phyloP scores from a whole-genome alignment of 2,797 vertebrate genomes.

The Botia kubotai region DNA sequence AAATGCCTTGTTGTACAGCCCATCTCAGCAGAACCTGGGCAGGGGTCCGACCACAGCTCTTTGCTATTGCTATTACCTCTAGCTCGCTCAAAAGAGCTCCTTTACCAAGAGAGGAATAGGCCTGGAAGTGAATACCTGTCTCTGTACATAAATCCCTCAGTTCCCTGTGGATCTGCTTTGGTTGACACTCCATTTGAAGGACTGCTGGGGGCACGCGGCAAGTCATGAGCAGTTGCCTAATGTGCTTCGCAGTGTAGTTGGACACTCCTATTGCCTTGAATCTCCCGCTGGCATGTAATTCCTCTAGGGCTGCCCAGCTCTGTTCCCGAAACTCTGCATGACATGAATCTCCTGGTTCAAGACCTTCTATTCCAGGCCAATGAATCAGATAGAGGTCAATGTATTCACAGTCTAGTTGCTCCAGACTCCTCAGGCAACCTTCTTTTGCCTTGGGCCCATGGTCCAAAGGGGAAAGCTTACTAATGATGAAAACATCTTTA shows the following conservation, averaged over 20 bases:
- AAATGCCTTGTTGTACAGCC: constrained; percentile 67
- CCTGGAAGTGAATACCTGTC: constrained; percentile 67
- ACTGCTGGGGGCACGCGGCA: constrained; percentile 66
- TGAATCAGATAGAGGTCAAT: constrained; percentile 72
- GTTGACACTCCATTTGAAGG: constrained; percentile 70
- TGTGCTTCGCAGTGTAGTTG: constrained; percentile 67
- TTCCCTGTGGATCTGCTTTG: constrained; percentile 59
- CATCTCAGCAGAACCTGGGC: constrained; percentile 71
- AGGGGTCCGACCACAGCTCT: constrained; percentile 40
- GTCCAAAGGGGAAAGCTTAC: constrained; percentile 68
- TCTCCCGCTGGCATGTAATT: constrained; percentile 50
- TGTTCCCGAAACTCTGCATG: constrained; percentile 56
- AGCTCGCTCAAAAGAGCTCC: constrained; percentile 62
- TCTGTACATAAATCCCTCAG: constrained; percentile 61
- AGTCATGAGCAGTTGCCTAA: constrained; percentile 57
- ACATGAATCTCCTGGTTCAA: constrained; percentile 56
- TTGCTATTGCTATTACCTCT: constrained; percentile 56
- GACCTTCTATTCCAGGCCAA: constrained; percentile 69
- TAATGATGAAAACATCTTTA: constrained; percentile 64
- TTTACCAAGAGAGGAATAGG: constrained; percentile 71
- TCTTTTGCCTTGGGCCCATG: constrained; percentile 58
- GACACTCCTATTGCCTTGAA: constrained; percentile 70
- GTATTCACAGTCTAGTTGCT: constrained; percentile 62
- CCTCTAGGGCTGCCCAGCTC: constrained; percentile 68
- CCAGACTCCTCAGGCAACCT: constrained; percentile 65